These are phyloP conservation scores for Anoplius nigerrimus DNA, from an alignment of 2,888 invertebrate genomes.

Conservation along the genomic window DNA sequence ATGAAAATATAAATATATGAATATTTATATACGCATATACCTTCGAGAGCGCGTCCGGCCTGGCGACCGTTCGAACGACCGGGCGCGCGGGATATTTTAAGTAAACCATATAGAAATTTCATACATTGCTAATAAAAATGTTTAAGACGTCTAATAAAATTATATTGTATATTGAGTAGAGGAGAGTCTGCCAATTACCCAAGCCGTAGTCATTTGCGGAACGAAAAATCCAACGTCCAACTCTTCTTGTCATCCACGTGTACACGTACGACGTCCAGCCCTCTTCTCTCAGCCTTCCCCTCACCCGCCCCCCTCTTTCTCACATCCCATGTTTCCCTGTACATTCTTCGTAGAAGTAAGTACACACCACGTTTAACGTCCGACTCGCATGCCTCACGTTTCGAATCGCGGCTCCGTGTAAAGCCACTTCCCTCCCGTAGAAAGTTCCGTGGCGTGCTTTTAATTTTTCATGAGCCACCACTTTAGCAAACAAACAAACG, in stretches of 20 bases:
- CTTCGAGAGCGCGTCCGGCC: slow-evolving; percentile 40
- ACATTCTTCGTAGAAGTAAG: too few species aligned
- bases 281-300: too few species aligned
- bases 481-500: too few species aligned
- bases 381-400: too few species aligned
- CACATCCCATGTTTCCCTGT: too few species aligned
- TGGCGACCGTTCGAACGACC: slow-evolving; percentile 44
- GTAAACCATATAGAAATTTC: slow-evolving; percentile 64
- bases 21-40: slow-evolving; percentile 44
- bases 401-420: too few species aligned
- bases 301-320: too few species aligned
- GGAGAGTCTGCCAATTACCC: slow-evolving; percentile 29
- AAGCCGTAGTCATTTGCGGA: background rate
- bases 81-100: slow-evolving; percentile 62
- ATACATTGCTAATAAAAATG: slow-evolving; percentile 67
- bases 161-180: slow-evolving; percentile 69
- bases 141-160: slow-evolving; percentile 67
- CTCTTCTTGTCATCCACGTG: background rate
- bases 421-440: too few species aligned
- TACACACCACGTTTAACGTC: too few species aligned
- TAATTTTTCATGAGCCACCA: too few species aligned
- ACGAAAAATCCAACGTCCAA: background rate
- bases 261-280: background rate
- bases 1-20: slow-evolving; percentile 32
- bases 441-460: too few species aligned